Evolutionary conservation across 1,140 invertebrate genomes (phyloP), one percentile per base, ranked within the genome.

Genomic region (Belonocnema kinseyi): DNA sequence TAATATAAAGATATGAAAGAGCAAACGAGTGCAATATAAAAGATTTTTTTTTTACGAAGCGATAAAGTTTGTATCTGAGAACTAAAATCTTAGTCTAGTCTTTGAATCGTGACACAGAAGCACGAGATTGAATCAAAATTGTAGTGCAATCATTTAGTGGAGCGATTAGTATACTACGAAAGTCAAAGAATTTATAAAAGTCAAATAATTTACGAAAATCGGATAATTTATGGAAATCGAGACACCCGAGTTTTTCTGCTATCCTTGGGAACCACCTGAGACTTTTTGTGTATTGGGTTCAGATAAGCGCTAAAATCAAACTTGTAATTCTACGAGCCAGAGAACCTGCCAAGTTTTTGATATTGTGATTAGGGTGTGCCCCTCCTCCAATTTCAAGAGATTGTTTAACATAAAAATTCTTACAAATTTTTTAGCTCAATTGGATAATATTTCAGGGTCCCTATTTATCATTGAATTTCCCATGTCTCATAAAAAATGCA

Each of bases 71-170:
- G 40, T 40, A 40, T 66, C 61, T 66, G 61, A 66, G 13, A 66
- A 40, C 40, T 66, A 33, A 66, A 66, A 66, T 66, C 13, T 26
- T 66, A 66, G 61, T 66, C 61, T 66, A 66, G 61, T 66, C 54
- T 56, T 56, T 56, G 53, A 17, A 56, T 56, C 58, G 21, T 66
- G 56, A 21, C 26, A 58, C 19, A 40, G 26, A 58, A 66, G 13
- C 21, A 66, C 61, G 61, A 66, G 61, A 66, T 66, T 40, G 33
- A 66, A 66, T 66, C 61, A 66, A 66, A 66, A 66, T 66, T 66
- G 61, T 66, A 66, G 40, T 46, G 40, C 40, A 46, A 46, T 8
- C 40, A 46, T 46, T 46, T 66, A 66, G 61, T 40, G 61, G 33
- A 40, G 61, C 61, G 61, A 66, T 66, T 66, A 61, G 58, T 46